Evolutionary conservation across 2,113 vertebrate species (phyloP).

Genomic region (Gila orcuttii): DNA sequence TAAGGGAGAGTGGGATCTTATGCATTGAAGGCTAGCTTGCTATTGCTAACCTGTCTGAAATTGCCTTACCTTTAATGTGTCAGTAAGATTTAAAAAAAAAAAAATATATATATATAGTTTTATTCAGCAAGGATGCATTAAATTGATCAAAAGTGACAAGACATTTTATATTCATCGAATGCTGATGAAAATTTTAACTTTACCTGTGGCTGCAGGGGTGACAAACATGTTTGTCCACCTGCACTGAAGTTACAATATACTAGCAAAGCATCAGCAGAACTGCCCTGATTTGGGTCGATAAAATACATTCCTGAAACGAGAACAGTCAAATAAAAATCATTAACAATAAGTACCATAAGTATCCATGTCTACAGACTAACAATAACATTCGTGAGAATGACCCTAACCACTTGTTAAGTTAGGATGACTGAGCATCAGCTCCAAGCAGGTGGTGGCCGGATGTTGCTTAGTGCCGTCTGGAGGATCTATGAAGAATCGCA

Average conservation of each 20-base stretch:
- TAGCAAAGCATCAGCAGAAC: slow-evolving; percentile 74
- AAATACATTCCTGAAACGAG: slow-evolving; percentile 78
- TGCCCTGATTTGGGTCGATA: slow-evolving; percentile 87
- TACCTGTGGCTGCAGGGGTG: slow-evolving; percentile 76
- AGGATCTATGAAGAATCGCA: slow-evolving; percentile 73
- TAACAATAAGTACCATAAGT: not conserved
- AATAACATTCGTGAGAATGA: not conserved
- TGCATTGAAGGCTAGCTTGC: too few species aligned
- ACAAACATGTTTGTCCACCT: slow-evolving; percentile 80
- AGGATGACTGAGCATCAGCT: slow-evolving; percentile 79
- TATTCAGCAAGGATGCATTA: not conserved
- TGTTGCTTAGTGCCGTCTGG: slow-evolving; percentile 79
- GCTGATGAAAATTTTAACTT: not conserved
- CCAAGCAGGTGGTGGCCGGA: slow-evolving; percentile 80
- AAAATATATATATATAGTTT: too few species aligned
- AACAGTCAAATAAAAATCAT: not conserved
- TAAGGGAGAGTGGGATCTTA: too few species aligned
- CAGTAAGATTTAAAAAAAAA: not conserved
- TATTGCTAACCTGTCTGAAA: too few species aligned
- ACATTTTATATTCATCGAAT: not conserved
- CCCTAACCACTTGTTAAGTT: slow-evolving; percentile 71
- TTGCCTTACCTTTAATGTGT: not conserved
- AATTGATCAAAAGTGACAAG: slow-evolving; percentile 8
- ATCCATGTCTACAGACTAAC: not conserved
- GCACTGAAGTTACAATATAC: slow-evolving; percentile 83